These are phyloP conservation scores for Orgyia antiqua DNA, from an alignment of 2,888 invertebrate species.

Conservation along the genomic window DNA sequence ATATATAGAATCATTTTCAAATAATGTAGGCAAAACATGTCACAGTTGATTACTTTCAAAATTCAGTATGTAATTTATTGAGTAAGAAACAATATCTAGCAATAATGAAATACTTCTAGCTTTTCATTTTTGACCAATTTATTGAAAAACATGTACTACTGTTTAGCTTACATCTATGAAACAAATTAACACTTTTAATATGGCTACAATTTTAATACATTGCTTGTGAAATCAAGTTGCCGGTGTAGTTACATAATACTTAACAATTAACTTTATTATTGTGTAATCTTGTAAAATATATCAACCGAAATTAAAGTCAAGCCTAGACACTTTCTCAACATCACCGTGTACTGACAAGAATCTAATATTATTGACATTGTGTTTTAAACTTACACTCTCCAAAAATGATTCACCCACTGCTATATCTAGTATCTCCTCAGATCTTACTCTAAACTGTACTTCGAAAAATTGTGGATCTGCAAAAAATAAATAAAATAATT, in stretches of 20 bases:
- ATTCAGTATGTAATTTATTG: too few relatives aligned
- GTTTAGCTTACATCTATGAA: too few relatives aligned
- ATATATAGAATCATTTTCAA: too few relatives aligned
- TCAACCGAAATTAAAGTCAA: slow-evolving; percentile 38
- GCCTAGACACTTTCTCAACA: slow-evolving; percentile 33
- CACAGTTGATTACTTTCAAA: too few relatives aligned
- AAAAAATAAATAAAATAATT: slow-evolving; percentile 14
- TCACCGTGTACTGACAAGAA: slow-evolving; percentile 45
- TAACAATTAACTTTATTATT: neutral
- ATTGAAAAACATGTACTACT: too few relatives aligned
- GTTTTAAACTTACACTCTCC: slow-evolving; percentile 29
- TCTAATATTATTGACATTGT: slow-evolving; percentile 38
- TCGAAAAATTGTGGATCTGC: slow-evolving; percentile 33
- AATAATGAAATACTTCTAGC: too few relatives aligned
- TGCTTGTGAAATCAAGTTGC: neutral
- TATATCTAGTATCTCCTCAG: slow-evolving; percentile 21
- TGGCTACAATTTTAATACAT: slow-evolving; percentile 15
- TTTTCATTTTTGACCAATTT: too few relatives aligned
- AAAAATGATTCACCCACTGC: slow-evolving; percentile 27
- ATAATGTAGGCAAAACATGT: too few relatives aligned
- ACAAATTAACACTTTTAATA: too few relatives aligned
- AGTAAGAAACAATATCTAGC: too few relatives aligned
- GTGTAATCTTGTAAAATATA: neutral
- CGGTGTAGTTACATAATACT: neutral
- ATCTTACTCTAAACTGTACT: slow-evolving; percentile 24